Percentiles rank a stretch among this genome's conserved stretches.
Conservation (phyloP, 2,797 vertebrate species). For the Hydrocynus forskahlii region DNA sequence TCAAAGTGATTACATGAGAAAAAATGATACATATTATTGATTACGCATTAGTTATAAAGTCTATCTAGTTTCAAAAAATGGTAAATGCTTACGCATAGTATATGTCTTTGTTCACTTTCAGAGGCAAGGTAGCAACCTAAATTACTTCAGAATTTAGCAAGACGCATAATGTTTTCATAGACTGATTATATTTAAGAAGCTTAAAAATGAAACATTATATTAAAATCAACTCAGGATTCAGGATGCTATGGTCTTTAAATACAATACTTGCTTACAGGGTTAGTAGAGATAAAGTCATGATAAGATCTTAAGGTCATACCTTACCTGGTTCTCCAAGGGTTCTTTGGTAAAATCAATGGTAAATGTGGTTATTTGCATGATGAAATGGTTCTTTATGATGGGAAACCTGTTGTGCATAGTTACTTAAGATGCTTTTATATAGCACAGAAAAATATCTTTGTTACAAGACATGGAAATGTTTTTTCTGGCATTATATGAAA, state of each 20-base stretch:
- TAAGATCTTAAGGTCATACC: not conserved
- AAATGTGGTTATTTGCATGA: no score
- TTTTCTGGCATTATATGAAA: no score
- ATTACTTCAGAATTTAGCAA: not conserved
- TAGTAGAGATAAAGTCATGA: not conserved
- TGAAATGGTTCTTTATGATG: no score
- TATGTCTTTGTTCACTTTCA: not conserved
- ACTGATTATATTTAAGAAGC: not conserved
- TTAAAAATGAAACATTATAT: not conserved
- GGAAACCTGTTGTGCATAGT: no score
- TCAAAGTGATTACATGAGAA: not conserved
- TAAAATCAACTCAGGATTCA: not conserved
- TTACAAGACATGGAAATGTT: no score
- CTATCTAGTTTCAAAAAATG: no score
- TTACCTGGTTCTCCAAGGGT: no score
- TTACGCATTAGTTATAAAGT: not conserved
- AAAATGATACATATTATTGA: not conserved
- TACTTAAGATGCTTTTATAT: no score
- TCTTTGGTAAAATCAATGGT: no score
- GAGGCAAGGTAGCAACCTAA: not conserved
- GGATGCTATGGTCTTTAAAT: not conserved
- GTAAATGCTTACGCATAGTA: no score
- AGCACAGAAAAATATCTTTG: no score
- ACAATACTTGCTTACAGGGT: not conserved
- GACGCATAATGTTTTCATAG: not conserved